Percentiles rank a stretch among this genome's conserved stretches.
Conservation (phyloP, 2,113 vertebrate genomes). For the Stomatorhinus ivindoensis region DNA sequence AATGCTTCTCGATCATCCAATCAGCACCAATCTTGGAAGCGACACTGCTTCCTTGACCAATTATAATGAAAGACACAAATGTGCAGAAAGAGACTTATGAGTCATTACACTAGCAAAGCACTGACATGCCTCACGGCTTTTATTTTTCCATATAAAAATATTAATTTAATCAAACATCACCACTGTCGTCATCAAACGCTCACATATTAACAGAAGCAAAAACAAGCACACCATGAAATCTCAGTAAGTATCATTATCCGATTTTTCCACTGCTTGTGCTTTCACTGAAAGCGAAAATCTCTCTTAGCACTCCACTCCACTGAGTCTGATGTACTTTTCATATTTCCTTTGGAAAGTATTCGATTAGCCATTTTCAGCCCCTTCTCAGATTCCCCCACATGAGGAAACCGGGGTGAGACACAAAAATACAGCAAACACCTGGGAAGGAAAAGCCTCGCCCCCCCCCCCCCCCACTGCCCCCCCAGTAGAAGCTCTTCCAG, state of each 20-base stretch:
- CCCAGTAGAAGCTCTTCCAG: neutral
- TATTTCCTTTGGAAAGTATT: conserved; percentile 47
- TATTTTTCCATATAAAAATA: conserved; percentile 48
- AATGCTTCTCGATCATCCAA: neutral
- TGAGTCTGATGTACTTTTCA: conserved; percentile 23
- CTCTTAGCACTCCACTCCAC: conserved; percentile 50
- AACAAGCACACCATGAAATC: conserved; percentile 17
- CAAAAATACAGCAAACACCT: neutral
- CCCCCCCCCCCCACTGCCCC: neutral
- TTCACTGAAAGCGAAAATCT: conserved; percentile 83
- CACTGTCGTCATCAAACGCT: conserved; percentile 28
- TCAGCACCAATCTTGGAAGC: neutral
- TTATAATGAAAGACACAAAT: neutral
- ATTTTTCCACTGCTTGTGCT: conserved; percentile 46
- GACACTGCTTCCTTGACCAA: neutral
- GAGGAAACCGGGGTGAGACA: neutral
- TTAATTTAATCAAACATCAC: conserved; percentile 25
- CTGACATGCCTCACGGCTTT: conserved; percentile 26
- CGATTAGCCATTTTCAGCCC: conserved; percentile 12
- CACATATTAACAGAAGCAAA: conserved; percentile 28
- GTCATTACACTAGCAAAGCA: neutral
- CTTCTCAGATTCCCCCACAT: neutral
- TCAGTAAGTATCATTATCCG: neutral
- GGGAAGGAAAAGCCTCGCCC: neutral
- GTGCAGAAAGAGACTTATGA: neutral